Evolutionary conservation across 2,888 invertebrate species (phyloP).

Genomic region (Sphaerophoria taeniata): DNA sequence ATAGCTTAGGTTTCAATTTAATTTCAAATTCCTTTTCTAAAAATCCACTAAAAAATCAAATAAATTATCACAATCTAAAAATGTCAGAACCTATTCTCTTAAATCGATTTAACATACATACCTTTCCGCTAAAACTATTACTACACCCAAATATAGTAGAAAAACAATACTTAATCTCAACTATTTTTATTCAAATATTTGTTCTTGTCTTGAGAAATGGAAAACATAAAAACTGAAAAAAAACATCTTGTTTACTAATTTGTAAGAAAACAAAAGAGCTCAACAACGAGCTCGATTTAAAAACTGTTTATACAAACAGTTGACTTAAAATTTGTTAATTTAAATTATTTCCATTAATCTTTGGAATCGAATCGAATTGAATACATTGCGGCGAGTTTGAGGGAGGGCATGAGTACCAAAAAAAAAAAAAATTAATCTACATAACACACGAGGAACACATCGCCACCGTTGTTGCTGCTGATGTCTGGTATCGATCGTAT

Average conservation of each 20-base stretch:
- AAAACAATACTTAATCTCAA: background rate
- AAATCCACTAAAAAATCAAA: background rate
- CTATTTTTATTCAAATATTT: conserved; percentile 14
- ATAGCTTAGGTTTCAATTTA: background rate
- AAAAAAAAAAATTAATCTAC: conserved; percentile 32
- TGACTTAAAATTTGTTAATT: conserved; percentile 38
- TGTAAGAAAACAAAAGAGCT: conserved; percentile 48
- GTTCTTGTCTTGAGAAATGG: background rate
- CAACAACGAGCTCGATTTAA: conserved; percentile 32
- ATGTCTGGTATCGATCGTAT: background rate
- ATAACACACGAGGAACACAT: background rate
- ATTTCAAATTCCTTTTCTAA: conserved; percentile 19
- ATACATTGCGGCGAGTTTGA: background rate
- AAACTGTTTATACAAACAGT: conserved; percentile 25
- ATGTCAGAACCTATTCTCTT: conserved; percentile 16
- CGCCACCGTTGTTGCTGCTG: conserved; percentile 6
- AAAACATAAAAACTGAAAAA: background rate
- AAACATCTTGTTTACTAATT: conserved; percentile 37
- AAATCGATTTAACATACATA: conserved; percentile 22
- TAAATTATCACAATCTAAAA: conserved; percentile 25
- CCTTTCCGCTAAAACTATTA: background rate
- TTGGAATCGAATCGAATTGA: too few relatives aligned
- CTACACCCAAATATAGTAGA: background rate
- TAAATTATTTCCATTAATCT: conserved; percentile 50
- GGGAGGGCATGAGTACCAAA: background rate